Evolutionary conservation across 2,113 vertebrate genomes (phyloP), one percentile per base, ranked within the genome.

Genomic region (Uria aalge): DNA sequence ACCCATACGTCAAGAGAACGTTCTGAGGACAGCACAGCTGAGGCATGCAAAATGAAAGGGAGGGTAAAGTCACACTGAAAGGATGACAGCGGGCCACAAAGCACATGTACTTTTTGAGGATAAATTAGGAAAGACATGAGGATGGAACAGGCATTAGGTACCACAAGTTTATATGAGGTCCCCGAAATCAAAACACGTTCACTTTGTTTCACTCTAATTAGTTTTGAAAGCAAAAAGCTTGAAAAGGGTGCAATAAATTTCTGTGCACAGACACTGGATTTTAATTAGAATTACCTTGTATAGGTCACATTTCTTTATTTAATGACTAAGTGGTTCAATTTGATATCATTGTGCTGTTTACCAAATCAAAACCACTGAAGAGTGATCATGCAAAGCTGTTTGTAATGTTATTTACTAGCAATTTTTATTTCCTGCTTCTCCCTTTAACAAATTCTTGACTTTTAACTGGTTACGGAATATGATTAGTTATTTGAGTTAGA

Each of bases 271-370:
- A 71, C 50, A 43, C 17, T 29, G 7, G 52, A 50, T 94, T 94
- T 95, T 93, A 89, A 78, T 74, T 91, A 89, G 41, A 60, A 84
- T 87, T 93, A 71, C 50, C 24, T 78, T 74, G 52, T n/a, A 69
- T 59, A 88, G 69, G 62, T 82, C 88, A 92, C 26, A 18, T 56
- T 68, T 66, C 67, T 67, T 92, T 79, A 47, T 83, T 92, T 66
- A 77, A 92, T 63, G 45, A 83, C 38, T 60, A 77, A 84, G 24
- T 66, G 71, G 68, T 59, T 84, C 68, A 77, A 63, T 78, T 63
- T 40, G 11, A 59, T 59, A 62, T 40, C 60, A 67, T 67, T 81
- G 52, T 67, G 38, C 38, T 94, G 47, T 91, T 95, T 86, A 91
- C 73, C 53, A 77, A 84, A 82, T 74, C 21, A 77, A 80, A 96